Conservation (phyloP, 2,888 invertebrate species). For the Dryadula phaetusa region DNA sequence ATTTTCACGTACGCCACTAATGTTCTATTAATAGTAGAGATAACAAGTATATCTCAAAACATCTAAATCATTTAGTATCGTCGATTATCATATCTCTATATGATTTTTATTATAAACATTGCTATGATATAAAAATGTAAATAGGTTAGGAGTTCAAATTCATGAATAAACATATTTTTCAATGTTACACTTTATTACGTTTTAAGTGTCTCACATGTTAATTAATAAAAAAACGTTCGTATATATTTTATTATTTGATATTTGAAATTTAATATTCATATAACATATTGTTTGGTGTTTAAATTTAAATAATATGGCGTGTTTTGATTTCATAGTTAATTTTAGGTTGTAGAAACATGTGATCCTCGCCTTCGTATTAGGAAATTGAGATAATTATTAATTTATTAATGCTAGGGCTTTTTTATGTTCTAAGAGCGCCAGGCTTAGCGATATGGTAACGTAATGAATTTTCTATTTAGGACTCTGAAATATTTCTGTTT, state of each 20-base stretch:
- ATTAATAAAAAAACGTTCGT: constrained; percentile 24
- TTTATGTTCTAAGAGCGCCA: too few relatives aligned
- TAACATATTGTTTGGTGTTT: constrained; percentile 28
- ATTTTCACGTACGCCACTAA: too few relatives aligned
- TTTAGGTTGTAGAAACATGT: not conserved
- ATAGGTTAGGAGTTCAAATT: constrained; percentile 36
- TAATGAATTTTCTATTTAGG: too few relatives aligned
- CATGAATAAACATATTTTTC: constrained; percentile 19
- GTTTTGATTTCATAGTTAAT: constrained; percentile 6
- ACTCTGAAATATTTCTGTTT: too few relatives aligned
- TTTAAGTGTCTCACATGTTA: constrained; percentile 20
- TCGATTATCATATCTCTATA: not conserved
- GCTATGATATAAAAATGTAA: constrained; percentile 29
- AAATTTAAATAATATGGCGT: constrained; percentile 26
- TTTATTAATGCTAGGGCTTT: too few relatives aligned
- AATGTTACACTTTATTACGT: constrained; percentile 23
- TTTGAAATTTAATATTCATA: constrained; percentile 34
- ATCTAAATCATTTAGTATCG: not conserved
- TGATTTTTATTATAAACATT: not conserved
- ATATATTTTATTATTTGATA: constrained; percentile 15
- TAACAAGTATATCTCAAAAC: too few relatives aligned
- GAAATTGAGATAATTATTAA: not conserved
- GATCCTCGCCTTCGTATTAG: not conserved
- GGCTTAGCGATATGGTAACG: too few relatives aligned
- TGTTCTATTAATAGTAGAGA: too few relatives aligned